Base-by-base conservation (phyloP, 2,113 vertebrate species). In the Isichthys henryi region DNA sequence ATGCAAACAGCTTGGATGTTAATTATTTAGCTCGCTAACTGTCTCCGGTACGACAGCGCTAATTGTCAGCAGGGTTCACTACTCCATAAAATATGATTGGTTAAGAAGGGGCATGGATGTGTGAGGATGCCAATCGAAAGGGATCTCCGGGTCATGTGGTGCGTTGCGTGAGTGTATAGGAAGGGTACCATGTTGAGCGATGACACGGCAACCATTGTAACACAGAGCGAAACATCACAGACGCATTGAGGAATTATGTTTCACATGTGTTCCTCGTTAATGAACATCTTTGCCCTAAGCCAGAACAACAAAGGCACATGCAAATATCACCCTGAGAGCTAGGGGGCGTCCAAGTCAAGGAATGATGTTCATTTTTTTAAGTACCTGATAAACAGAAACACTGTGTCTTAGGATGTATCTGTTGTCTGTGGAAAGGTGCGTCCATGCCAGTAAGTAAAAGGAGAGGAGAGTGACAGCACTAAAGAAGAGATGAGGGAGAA, bases 1-100 rank as follows among this genome's bases (percentile, higher is more conserved):
- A n/a, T 45, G 45, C 6, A 27, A 74, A 70, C 88, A 35, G 39
- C 62, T 74, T 70, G 62, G n/a, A 88, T 49, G 88, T 49, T 88
- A 88, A 62, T 88, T 88, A 88, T 88, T 88, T 50, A 43, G n/a
- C 43, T 70, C 10, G 62, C 39, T 74, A 46, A 27, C 88, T 88
- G 62, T 46, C 88, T 88, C 88, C 10, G 2, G 15, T 13, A 74
- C n/a, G 27, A 74, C 62, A 88, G 45, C 5, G 62, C 62, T 74
- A 45, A 88, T 62, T 49, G 46, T 50, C 88, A 50, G 43, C 10
- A 49, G 21, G n/a, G 66, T n/a, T 88, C 58, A 43, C n/a, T 13
- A 48, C 10, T 74, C 45, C 43, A 74, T 21, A 49, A 88, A 77
- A 88, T 39, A 62, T 19, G 58, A 58, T 45, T 62, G 46, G 66